Evolutionary conservation across 2,113 vertebrate species (phyloP).

Genomic region (Neomonachus schauinslandi): DNA sequence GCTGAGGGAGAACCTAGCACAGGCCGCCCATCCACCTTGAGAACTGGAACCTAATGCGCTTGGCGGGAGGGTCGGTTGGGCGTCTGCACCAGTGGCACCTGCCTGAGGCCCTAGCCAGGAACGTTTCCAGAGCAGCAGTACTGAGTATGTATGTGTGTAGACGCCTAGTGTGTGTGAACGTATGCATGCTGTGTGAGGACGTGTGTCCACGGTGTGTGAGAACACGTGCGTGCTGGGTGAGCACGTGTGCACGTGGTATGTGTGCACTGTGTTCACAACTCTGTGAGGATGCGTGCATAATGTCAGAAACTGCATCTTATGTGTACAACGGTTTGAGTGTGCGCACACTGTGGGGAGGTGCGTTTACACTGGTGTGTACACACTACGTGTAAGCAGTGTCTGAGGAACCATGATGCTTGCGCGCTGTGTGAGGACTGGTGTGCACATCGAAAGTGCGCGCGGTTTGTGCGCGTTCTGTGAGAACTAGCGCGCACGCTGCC

Average conservation of each 20-base stretch:
- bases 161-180: not conserved
- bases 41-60: not conserved
- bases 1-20: not conserved
- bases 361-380: not conserved
- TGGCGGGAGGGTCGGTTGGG: not conserved
- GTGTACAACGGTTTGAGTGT: not conserved
- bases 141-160: not conserved
- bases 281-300: not conserved
- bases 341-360: not conserved
- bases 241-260: not conserved
- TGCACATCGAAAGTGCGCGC: not conserved
- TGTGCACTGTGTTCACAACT: not conserved
- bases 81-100: not conserved
- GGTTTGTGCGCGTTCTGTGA: not conserved
- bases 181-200: not conserved
- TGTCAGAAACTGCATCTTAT: not conserved
- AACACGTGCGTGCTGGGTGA: not conserved
- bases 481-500: not conserved
- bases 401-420: not conserved
- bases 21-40: not conserved
- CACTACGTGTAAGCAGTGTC: not conserved
- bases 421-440: not conserved
- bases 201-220: not conserved
- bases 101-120: not conserved
- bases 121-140: not conserved